phyloP scores from a whole-genome alignment of 2,888 invertebrate species.

The Trissonchulus latispiculum region DNA sequence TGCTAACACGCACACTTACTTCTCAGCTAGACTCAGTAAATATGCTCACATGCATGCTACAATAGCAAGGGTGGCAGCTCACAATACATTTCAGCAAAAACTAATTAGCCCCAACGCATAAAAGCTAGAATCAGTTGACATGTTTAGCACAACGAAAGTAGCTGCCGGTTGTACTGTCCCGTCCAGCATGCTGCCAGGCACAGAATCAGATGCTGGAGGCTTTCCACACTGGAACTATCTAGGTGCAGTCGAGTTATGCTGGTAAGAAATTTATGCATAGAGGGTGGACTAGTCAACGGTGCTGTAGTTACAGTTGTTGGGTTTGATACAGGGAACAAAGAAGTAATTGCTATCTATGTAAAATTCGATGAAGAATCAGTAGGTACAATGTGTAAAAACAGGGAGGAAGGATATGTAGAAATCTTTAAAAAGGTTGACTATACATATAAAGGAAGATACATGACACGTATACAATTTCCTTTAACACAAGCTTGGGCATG shows the following conservation, averaged over 20 bases:
- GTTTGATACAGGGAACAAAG: neutral
- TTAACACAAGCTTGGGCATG: conserved; percentile 16
- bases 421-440: neutral
- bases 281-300: conserved; percentile 7
- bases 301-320: neutral
- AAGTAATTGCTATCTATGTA: neutral
- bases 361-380: neutral
- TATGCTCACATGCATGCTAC: no score
- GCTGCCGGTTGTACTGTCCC: neutral
- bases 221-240: neutral
- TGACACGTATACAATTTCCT: conserved; percentile 11
- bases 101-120: neutral
- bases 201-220: conserved; percentile 10
- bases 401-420: neutral
- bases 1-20: no score
- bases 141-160: neutral
- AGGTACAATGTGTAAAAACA: neutral
- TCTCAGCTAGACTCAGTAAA: no score
- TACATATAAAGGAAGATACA: conserved; percentile 1
- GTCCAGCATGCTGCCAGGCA: neutral
- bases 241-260: neutral
- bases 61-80: neutral
- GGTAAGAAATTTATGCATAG: conserved; percentile 2
- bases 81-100: neutral
- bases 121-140: neutral